These are phyloP conservation scores for Piezodorus guildinii DNA, from an alignment of 1,140 invertebrate genomes.

Conservation along the genomic window DNA sequence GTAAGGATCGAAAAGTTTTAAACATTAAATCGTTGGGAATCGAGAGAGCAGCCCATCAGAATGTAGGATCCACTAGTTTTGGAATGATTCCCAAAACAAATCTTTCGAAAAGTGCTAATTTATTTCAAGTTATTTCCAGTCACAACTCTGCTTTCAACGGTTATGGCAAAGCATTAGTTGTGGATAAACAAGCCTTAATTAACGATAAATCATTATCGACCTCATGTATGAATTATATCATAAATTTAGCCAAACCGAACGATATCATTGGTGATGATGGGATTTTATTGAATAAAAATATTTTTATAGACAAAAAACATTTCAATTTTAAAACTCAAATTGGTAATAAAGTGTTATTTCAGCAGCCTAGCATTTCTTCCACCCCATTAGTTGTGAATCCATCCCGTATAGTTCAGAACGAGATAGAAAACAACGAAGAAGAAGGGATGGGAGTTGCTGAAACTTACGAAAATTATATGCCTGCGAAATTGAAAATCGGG, in stretches of 20 bases:
- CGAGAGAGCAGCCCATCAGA: not conserved
- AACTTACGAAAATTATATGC: constrained; percentile 97
- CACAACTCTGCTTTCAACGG: not conserved
- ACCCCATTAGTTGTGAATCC: not conserved
- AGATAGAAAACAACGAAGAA: constrained; percentile 81
- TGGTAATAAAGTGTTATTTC: not conserved
- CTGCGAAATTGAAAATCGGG: constrained; percentile 88
- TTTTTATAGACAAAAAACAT: not conserved
- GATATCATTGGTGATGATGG: not conserved
- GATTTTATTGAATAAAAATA: not conserved
- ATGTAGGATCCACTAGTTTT: not conserved
- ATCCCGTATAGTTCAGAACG: constrained; percentile 32
- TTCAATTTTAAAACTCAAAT: not conserved
- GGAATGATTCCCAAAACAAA: not conserved
- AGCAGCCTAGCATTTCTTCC: not conserved
- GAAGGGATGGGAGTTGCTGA: constrained; percentile 97
- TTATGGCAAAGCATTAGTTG: not conserved
- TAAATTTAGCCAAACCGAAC: not conserved
- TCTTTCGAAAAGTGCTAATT: not conserved
- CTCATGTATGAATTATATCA: not conserved
- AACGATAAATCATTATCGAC: not conserved
- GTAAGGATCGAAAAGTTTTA: not conserved
- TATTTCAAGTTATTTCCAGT: not conserved
- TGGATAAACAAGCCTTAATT: too few relatives aligned
- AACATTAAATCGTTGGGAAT: not conserved